These are phyloP conservation scores for Leiothrix lutea DNA, from an alignment of 2,113 vertebrate species.

Conservation along the genomic window DNA sequence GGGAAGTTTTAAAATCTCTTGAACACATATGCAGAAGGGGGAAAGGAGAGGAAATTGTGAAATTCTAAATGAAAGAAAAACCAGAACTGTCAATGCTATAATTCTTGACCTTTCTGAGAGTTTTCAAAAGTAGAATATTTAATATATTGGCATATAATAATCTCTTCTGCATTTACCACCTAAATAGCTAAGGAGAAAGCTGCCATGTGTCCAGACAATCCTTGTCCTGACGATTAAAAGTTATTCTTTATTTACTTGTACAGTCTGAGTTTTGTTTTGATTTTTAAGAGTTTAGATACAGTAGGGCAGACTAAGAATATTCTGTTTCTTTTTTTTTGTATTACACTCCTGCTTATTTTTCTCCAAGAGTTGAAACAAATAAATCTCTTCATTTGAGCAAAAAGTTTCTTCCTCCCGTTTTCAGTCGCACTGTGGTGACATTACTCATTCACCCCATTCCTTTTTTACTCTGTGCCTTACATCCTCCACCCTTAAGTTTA, in stretches of 20 bases:
- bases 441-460: not conserved
- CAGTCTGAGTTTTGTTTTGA: not conserved
- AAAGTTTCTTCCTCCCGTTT: not conserved
- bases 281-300: not conserved
- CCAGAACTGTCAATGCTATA: rapidly evolving
- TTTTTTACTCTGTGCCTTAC: not conserved
- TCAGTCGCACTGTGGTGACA: not conserved
- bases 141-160: not conserved
- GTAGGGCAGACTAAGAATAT: not conserved
- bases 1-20: not conserved
- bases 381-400: not conserved
- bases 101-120: not conserved
- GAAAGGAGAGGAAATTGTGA: not conserved
- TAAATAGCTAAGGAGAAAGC: not conserved
- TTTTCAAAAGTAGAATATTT: not conserved
- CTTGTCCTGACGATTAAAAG: not conserved
- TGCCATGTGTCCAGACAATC: not conserved
- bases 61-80: not conserved
- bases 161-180: not conserved
- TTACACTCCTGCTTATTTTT: not conserved
- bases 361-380: not conserved
- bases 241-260: not conserved
- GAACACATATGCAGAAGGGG: rapidly evolving
- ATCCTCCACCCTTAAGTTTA: not conserved
- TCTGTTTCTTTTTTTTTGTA: not conserved